Conservation (phyloP, 2,113 vertebrate species). For the Spheniscus mendiculus region DNA sequence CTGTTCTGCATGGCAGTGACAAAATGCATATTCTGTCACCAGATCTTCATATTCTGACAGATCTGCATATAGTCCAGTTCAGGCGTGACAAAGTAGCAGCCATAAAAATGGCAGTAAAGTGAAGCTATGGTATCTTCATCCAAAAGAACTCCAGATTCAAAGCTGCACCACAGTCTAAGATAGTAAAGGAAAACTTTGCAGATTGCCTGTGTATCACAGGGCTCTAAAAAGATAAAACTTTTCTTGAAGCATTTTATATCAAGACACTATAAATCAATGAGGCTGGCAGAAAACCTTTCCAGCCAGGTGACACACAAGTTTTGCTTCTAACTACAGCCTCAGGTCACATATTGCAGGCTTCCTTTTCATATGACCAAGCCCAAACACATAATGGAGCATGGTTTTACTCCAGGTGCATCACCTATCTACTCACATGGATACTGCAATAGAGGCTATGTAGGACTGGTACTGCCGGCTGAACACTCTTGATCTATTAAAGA, state of each 20-base stretch:
- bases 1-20: background rate
- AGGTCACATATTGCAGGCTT: background rate
- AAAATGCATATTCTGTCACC: background rate
- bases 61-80: background rate
- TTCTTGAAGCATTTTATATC: background rate
- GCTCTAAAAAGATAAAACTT: background rate
- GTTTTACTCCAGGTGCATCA: background rate
- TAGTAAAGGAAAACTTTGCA: background rate
- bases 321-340: background rate
- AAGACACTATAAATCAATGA: background rate
- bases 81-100: background rate
- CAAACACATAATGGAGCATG: background rate
- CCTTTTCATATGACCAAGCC: background rate
- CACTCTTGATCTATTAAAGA: background rate
- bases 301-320: background rate
- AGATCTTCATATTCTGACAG: background rate
- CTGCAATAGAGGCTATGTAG: background rate
- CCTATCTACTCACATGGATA: background rate
- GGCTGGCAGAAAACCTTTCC: background rate
- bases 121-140: background rate
- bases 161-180: background rate
- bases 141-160: background rate
- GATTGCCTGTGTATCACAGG: background rate
- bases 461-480: background rate
- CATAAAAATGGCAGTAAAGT: background rate